Evolutionary conservation across 2,888 invertebrate species (phyloP).

Genomic region (Lycocerus yunnanus): DNA sequence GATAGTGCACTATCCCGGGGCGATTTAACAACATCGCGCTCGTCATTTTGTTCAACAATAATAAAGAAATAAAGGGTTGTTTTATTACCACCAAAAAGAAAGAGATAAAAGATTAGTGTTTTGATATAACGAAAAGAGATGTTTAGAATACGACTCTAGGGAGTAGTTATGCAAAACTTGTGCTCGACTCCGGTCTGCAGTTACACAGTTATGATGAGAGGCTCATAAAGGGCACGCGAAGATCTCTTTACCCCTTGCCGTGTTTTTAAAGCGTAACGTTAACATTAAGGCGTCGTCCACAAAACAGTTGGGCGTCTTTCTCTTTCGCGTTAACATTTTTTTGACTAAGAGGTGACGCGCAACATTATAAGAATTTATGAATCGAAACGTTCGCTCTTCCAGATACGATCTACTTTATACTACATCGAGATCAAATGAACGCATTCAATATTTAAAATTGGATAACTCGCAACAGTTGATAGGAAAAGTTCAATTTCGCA

Average conservation of each 20-base stretch:
- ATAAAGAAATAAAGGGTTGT: constrained; percentile 45
- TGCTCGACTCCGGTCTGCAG: constrained; percentile 46
- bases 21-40: constrained; percentile 39
- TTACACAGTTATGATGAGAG: constrained; percentile 51
- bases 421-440: constrained; percentile 44
- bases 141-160: constrained; percentile 50
- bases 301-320: constrained; percentile 33
- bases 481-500: constrained; percentile 45
- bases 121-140: constrained; percentile 40
- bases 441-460: constrained; percentile 48
- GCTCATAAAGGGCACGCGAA: constrained; percentile 47
- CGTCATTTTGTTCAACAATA: constrained; percentile 41
- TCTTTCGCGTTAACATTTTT: constrained; percentile 20
- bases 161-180: constrained; percentile 57
- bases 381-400: constrained; percentile 23
- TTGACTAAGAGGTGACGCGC: constrained; percentile 17
- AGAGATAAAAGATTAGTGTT: constrained; percentile 41
- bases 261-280: constrained; percentile 16
- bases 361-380: constrained; percentile 14
- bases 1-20: constrained; percentile 33
- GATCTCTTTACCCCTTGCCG: constrained; percentile 28
- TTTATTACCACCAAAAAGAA: constrained; percentile 31
- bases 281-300: constrained; percentile 11
- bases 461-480: constrained; percentile 49
- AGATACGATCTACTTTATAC: constrained; percentile 41